phyloP scores from a whole-genome alignment of 2,113 vertebrate species.

The Rhinolophus sinicus region DNA sequence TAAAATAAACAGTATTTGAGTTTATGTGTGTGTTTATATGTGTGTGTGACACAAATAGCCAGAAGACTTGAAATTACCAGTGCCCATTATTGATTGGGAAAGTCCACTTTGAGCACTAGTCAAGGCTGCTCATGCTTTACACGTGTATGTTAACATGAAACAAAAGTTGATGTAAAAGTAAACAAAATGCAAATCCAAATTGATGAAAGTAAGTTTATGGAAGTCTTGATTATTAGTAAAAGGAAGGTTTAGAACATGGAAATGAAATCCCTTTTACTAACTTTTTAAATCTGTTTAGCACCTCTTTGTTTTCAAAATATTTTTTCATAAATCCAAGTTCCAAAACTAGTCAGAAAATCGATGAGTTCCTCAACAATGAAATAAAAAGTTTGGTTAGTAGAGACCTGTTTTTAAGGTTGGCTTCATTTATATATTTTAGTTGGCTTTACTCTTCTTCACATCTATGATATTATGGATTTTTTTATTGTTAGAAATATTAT shows the following conservation, averaged over 20 bases:
- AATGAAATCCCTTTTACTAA: neutral
- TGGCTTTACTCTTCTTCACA: neutral
- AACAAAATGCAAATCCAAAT: neutral
- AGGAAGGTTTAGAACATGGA: neutral
- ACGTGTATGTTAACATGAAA: neutral
- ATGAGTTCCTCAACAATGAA: neutral
- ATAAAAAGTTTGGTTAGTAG: neutral
- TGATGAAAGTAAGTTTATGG: neutral
- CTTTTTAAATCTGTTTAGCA: neutral
- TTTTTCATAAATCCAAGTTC: neutral
- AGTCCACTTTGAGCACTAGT: neutral
- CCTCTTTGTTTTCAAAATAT: neutral
- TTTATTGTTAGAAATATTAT: neutral
- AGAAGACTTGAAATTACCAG: neutral
- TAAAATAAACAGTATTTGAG: neutral
- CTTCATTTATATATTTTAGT: neutral
- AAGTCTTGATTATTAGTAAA: neutral
- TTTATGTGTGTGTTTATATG: neutral
- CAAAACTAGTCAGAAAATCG: neutral
- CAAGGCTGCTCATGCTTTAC: neutral
- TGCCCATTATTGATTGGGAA: neutral
- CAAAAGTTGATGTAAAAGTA: neutral
- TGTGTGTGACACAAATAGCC: neutral
- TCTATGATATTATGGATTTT: neutral
- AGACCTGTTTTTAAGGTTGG: neutral